Evolutionary conservation across 2,113 vertebrate species (phyloP), one percentile per base, ranked within the genome.

Genomic region (Crocuta crocuta): DNA sequence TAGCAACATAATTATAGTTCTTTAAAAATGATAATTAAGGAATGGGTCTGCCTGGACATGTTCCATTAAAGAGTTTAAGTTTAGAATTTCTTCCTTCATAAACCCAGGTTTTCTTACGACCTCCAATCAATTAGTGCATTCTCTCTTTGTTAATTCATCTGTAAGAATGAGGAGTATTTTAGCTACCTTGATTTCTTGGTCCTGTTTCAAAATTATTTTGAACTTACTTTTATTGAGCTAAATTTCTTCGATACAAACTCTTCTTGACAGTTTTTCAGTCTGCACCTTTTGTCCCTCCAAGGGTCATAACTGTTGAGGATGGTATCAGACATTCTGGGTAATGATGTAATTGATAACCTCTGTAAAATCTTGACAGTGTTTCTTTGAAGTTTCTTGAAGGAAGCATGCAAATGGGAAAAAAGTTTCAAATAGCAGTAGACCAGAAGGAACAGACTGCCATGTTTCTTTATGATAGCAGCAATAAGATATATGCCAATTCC

Each of bases 21-120:
- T 94, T 97, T 93, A 93, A 89, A 89, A 95, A 81, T 53, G 11
- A 23, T 55, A 97, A 68, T 89, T 79, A 94, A 81, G 58, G 70
- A 12, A 11, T 68, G 31, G 5, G 26, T 84, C 48, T 89, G 83
- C 68, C 68, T 89, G 58, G 33, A 21, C 31, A 45, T 92, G 31
- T 45, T 97, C 63, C 58, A 58, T 94, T 90, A 53, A 96, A 91
- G 97, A 82, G 24, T 79, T 95, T 74, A 93, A 63, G 4, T 63
- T 83, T 82, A 50, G 58, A 86, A 85, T 10, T 73, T 82, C n/a
- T 73, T 31, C 15, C 39, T 90, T 74, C 88, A 65, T 65, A 58
- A 92, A 93, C 63, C 7, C 50, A 53, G 5, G 11, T 85, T 93
- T 96, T 87, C 39, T 86, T 76, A 80, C 9, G 48, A 76, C 28